Evolutionary conservation across 1,140 invertebrate genomes (phyloP).

Genomic region (Trachelipus rathkii): DNA sequence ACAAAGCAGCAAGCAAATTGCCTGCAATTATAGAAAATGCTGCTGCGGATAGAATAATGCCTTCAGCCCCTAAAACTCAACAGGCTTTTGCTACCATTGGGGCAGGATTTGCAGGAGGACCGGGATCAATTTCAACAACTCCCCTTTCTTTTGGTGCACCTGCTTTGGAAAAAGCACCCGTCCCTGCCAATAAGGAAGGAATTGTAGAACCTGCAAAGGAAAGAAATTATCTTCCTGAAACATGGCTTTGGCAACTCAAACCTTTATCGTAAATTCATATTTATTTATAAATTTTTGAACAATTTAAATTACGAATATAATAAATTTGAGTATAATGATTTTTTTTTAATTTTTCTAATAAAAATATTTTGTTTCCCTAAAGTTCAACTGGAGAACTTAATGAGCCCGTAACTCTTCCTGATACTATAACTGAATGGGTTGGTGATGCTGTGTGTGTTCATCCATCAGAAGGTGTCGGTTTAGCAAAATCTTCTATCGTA

Average conservation of each 20-base stretch:
- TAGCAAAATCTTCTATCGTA: slow-evolving; percentile 57
- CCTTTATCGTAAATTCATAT: not conserved
- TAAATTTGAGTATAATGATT: not conserved
- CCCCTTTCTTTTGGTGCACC: not conserved
- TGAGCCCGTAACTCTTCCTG: slow-evolving; percentile 56
- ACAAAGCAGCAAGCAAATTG: no score
- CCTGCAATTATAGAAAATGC: no score
- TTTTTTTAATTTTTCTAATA: not conserved
- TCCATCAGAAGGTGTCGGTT: slow-evolving; percentile 60
- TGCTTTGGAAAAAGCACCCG: not conserved
- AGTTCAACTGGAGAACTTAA: not conserved
- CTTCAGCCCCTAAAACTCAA: no score
- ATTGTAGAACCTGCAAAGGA: not conserved
- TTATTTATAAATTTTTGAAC: not conserved
- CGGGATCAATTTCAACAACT: not conserved
- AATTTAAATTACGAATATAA: no score
- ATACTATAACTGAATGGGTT: slow-evolving; percentile 71
- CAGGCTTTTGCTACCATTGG: not conserved
- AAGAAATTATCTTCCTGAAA: not conserved
- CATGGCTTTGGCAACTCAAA: not conserved
- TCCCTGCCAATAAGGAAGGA: not conserved
- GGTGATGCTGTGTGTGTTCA: slow-evolving; percentile 66
- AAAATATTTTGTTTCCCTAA: not conserved
- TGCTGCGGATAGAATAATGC: no score
- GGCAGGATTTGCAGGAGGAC: not conserved